Evolutionary conservation across 1,140 invertebrate genomes (phyloP).

Genomic region (Pygmarrhopalites habei): DNA sequence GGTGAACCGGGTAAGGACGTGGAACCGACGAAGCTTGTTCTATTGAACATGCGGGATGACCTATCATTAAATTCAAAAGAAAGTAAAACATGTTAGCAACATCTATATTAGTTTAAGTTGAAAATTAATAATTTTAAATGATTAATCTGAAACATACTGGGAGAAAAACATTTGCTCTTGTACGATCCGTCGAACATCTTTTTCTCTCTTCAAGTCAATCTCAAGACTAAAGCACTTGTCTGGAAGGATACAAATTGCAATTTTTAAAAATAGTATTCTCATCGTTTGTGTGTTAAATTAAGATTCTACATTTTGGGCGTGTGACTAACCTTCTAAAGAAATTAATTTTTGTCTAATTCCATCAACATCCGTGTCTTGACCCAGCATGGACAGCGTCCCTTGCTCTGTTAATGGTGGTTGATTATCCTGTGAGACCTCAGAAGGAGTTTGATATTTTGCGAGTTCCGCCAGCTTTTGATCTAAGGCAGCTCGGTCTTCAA

Average conservation of each 20-base stretch:
- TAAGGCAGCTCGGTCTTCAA: constrained; percentile 75
- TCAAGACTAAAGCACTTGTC: constrained; percentile 12
- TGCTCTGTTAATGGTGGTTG: constrained; percentile 16
- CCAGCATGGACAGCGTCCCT: neutral
- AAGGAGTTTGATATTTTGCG: constrained; percentile 46
- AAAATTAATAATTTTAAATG: too few relatives aligned
- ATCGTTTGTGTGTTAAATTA: too few relatives aligned
- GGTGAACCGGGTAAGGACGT: too few relatives aligned
- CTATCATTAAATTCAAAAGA: too few relatives aligned
- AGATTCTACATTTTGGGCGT: too few relatives aligned
- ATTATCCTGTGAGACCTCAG: neutral
- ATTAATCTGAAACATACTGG: too few relatives aligned
- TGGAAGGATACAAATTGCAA: constrained; percentile 27
- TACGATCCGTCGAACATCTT: constrained; percentile 23
- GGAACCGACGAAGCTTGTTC: too few relatives aligned
- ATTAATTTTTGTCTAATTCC: neutral
- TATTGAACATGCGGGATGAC: too few relatives aligned
- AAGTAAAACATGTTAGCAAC: too few relatives aligned
- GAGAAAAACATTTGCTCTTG: constrained; percentile 36
- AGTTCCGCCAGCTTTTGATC: constrained; percentile 72
- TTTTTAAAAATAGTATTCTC: too few relatives aligned
- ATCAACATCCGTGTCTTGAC: neutral
- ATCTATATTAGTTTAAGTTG: too few relatives aligned
- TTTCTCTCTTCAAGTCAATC: constrained; percentile 30
- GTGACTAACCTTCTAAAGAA: constrained; percentile 11